Base-by-base conservation (phyloP, 2,113 vertebrate genomes). In the Copsychus sechellarum region DNA sequence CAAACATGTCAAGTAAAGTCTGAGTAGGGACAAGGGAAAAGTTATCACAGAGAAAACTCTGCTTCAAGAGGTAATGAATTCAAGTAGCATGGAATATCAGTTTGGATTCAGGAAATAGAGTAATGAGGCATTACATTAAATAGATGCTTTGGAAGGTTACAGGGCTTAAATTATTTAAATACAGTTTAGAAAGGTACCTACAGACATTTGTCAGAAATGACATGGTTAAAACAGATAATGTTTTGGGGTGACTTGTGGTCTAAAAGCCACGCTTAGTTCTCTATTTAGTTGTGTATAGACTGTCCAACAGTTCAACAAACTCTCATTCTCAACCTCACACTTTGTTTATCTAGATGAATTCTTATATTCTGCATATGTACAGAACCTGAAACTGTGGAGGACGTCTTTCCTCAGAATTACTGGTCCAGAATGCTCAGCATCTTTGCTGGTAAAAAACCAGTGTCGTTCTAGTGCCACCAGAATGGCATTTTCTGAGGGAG, bases 381-480 rank as follows among this genome's bases (percentile, higher is more conserved):
- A 54, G 43, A 74, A 74, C 23, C 40, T 60, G 29, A 74, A 87
- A 34, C 51, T 71, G 19, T 3, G 2, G 36, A 88, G 42, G 47
- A 50, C 14, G 5, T 51, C 45, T 51, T 80, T 20, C 57, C 65
- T 66, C 42, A 47, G 23, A 88, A 50, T 26, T 33, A n/a, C 50
- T 33, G 16, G 38, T 65, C 21, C 2, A 1, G 33, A 29, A 2
- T 2, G 23, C 19, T 47, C n/a, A 56, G 12, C 1, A 0, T 8
- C 48, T 86, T 58, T 45, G 16, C 34, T 33, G 42, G 19, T 54
- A 40, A 70, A 42, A 66, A 6, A 48, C 1, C 3, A 24, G 24
- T 23, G 8, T 34, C 0, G 0, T 74, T 69, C 85, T 43, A 47
- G 26, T 47, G 43, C 45, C 28, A 22, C 15, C 22, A 50, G 45